Percentiles rank a stretch among this genome's conserved stretches.
phyloP scores from a whole-genome alignment of 2,797 vertebrate species.

The Pseudochaenichthys georgianus region DNA sequence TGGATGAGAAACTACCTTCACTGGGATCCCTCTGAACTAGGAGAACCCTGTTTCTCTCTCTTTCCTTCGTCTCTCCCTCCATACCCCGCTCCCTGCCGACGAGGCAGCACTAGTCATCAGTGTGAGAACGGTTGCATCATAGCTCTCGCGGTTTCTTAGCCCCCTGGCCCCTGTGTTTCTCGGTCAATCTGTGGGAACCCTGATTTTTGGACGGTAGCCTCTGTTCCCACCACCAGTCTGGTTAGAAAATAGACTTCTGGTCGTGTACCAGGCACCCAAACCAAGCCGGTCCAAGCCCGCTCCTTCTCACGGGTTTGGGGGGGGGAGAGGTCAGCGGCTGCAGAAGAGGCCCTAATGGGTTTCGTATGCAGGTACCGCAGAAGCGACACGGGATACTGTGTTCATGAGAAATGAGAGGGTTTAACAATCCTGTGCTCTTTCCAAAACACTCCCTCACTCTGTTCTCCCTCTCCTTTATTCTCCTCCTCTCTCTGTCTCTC shows the following conservation, averaged over 20 bases:
- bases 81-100: slow-evolving; percentile 33
- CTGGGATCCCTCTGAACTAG: slow-evolving; percentile 67
- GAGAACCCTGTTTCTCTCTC: slow-evolving; percentile 51
- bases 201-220: slow-evolving; percentile 82
- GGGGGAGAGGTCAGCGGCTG: slow-evolving; percentile 75
- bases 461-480: slow-evolving; percentile 8
- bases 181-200: slow-evolving; percentile 87
- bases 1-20: slow-evolving; percentile 83
- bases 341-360: slow-evolving; percentile 79
- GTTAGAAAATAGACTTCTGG: slow-evolving; percentile 85
- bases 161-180: slow-evolving; percentile 82
- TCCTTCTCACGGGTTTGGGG: slow-evolving; percentile 82
- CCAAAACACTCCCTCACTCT: slow-evolving; percentile 58
- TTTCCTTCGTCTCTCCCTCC: slow-evolving; percentile 41
- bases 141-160: slow-evolving; percentile 79
- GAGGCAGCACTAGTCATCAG: slow-evolving; percentile 56
- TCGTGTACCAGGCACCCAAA: slow-evolving; percentile 76
- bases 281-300: slow-evolving; percentile 76
- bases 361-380: slow-evolving; percentile 85
- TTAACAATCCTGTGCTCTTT: slow-evolving; percentile 63
- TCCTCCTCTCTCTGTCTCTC: slow-evolving; percentile 40
- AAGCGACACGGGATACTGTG: slow-evolving; percentile 68
- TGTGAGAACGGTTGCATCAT: slow-evolving; percentile 85
- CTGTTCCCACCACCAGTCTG: slow-evolving; percentile 85
- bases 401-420: slow-evolving; percentile 80